Conservation (phyloP, 2,888 invertebrate species). For the Chelonus formosanus region DNA sequence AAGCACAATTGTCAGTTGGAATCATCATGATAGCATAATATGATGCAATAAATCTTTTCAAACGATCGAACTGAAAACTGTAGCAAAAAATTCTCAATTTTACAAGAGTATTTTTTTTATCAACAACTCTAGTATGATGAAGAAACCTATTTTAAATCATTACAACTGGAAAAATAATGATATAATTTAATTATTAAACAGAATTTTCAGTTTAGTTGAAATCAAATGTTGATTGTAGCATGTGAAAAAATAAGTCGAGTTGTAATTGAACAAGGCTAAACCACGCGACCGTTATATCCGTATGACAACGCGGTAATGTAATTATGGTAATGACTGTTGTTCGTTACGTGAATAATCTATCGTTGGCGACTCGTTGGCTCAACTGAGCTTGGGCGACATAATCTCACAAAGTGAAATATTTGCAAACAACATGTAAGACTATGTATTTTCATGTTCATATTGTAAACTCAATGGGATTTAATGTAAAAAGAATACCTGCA, state of each 20-base stretch:
- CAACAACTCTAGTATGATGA: background rate
- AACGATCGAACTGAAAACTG: too few species aligned
- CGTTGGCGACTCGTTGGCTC: slow-evolving; percentile 9
- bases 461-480: slow-evolving; percentile 6
- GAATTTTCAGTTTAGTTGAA: slow-evolving; percentile 1
- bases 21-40: too few species aligned
- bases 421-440: background rate
- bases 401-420: slow-evolving; percentile 27
- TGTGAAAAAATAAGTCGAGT: slow-evolving; percentile 22
- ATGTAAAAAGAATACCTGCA: slow-evolving; percentile 14
- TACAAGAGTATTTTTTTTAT: slow-evolving; percentile 4
- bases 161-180: background rate
- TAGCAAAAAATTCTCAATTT: too few species aligned
- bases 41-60: too few species aligned
- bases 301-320: slow-evolving; percentile 44
- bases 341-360: slow-evolving; percentile 41
- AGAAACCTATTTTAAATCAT: slow-evolving; percentile 6
- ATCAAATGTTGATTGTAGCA: slow-evolving; percentile 2
- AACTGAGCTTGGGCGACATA: slow-evolving; percentile 9
- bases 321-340: slow-evolving; percentile 45
- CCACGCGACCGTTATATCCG: slow-evolving; percentile 45
- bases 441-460: slow-evolving; percentile 3
- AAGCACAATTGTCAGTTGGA: too few species aligned
- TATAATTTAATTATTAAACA: too few species aligned
- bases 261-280: slow-evolving; percentile 39